These are phyloP conservation scores for Scrobipalpa costella DNA, from an alignment of 2,888 invertebrate species.

Conservation along the genomic window DNA sequence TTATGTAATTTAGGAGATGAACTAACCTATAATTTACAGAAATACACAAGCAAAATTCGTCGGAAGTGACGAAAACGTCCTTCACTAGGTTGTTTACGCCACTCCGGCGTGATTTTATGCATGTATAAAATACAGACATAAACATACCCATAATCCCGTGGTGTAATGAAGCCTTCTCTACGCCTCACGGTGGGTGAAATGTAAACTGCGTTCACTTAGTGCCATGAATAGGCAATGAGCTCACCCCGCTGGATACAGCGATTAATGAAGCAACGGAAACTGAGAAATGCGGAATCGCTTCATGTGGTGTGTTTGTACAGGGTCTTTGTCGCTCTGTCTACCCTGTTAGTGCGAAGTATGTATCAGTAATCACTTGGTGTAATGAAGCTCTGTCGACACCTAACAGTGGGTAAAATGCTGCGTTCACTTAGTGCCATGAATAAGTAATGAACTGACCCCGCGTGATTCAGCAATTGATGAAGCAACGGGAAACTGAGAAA, in stretches of 20 bases:
- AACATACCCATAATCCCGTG: not conserved
- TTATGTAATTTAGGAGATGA: too few species aligned
- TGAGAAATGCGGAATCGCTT: not conserved
- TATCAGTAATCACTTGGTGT: not conserved
- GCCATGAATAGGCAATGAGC: slow-evolving; percentile 38
- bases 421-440: slow-evolving; percentile 35
- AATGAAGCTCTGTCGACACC: not conserved
- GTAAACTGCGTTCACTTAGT: slow-evolving; percentile 32
- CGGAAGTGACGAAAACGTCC: too few species aligned
- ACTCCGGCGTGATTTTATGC: not conserved
- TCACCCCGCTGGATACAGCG: slow-evolving; percentile 25
- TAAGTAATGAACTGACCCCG: slow-evolving; percentile 34
- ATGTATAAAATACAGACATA: too few species aligned
- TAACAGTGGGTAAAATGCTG: slow-evolving; percentile 26
- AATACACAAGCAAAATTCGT: too few species aligned
- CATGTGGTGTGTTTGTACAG: not conserved
- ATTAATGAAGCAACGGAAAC: slow-evolving; percentile 1
- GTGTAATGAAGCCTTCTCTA: not conserved
- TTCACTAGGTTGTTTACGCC: too few species aligned
- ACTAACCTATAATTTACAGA: too few species aligned
- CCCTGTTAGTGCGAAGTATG: too few species aligned
- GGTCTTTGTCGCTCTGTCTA: too few species aligned
- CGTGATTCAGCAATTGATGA: slow-evolving; percentile 15
- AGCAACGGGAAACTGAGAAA: not conserved
- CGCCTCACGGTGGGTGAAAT: slow-evolving; percentile 21